Evolutionary conservation across 2,797 vertebrate species (phyloP).

Genomic region (Darevskia mixta): DNA sequence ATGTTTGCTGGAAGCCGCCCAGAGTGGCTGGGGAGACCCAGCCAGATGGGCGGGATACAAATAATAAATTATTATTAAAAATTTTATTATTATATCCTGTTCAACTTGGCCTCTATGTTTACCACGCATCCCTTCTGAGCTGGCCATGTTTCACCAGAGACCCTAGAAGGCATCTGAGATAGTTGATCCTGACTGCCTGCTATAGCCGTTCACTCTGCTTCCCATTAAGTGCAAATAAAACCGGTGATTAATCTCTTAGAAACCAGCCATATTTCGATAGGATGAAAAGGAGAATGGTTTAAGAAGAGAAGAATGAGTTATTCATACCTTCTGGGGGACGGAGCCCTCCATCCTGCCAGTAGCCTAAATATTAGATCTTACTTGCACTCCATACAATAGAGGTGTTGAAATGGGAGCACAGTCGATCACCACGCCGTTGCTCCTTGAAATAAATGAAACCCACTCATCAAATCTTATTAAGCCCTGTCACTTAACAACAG

Average conservation of each 20-base stretch:
- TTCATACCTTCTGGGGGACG: conserved; percentile 13
- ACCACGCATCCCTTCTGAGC: no score
- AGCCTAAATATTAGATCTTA: conserved; percentile 49
- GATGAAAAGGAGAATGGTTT: conserved; percentile 31
- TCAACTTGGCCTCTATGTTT: no score
- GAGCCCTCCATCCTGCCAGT: conserved; percentile 21
- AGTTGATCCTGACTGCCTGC: no score
- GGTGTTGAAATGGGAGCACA: conserved; percentile 53
- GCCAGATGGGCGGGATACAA: no score
- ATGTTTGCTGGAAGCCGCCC: no score
- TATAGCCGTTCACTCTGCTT: neutral
- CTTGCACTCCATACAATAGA: conserved; percentile 42
- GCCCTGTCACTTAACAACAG: conserved; percentile 49
- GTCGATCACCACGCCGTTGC: conserved; percentile 17
- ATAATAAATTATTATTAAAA: no score
- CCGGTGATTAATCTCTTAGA: conserved; percentile 33
- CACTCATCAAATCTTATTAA: conserved; percentile 71
- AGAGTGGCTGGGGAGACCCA: no score
- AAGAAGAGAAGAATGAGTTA: conserved; percentile 43
- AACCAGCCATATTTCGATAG: conserved; percentile 35
- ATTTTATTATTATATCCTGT: no score
- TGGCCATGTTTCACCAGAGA: neutral
- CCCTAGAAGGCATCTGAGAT: neutral
- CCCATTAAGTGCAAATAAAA: neutral
- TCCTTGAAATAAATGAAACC: conserved; percentile 53